A percentile compares a stretch with the other conserved stretches of the same genome.
Evolutionary conservation across 1,140 invertebrate species (phyloP).

Genomic region (Laodelphax striatellus): DNA sequence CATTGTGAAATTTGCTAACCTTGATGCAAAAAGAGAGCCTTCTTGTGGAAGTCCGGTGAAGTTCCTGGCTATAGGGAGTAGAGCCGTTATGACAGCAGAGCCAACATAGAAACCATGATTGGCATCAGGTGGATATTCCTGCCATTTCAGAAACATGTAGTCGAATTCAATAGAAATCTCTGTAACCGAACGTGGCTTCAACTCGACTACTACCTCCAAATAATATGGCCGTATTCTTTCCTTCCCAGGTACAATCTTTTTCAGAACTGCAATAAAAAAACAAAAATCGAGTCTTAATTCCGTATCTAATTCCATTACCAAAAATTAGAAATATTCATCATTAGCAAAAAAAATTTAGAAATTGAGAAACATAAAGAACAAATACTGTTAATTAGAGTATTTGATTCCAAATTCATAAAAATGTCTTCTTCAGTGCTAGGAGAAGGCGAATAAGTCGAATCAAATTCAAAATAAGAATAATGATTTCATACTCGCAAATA

Average conservation of each 20-base stretch:
- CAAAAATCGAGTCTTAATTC: no score
- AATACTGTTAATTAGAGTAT: no score
- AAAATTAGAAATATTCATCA: no score
- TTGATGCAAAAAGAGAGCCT: constrained; percentile 33
- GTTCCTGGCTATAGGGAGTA: constrained; percentile 64
- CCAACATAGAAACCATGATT: constrained; percentile 96
- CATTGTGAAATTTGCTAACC: neutral
- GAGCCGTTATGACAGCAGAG: constrained; percentile 66
- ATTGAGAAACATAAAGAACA: no score
- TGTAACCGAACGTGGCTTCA: constrained; percentile 70
- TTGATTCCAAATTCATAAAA: no score
- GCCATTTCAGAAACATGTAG: constrained; percentile 93
- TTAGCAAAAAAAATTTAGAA: no score
- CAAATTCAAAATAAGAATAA: no score
- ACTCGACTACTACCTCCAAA: constrained; percentile 70
- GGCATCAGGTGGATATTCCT: constrained; percentile 97
- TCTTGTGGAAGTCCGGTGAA: constrained; percentile 64
- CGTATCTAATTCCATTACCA: no score
- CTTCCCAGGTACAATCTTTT: constrained; percentile 67
- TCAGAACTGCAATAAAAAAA: constrained; percentile 28
- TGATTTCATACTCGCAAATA: no score
- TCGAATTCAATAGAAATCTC: constrained; percentile 83
- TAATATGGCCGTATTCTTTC: constrained; percentile 76
- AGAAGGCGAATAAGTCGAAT: no score
- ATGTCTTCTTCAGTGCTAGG: no score